Base-by-base conservation (phyloP, 2,888 invertebrate species). In the Synergus gifuensis region DNA sequence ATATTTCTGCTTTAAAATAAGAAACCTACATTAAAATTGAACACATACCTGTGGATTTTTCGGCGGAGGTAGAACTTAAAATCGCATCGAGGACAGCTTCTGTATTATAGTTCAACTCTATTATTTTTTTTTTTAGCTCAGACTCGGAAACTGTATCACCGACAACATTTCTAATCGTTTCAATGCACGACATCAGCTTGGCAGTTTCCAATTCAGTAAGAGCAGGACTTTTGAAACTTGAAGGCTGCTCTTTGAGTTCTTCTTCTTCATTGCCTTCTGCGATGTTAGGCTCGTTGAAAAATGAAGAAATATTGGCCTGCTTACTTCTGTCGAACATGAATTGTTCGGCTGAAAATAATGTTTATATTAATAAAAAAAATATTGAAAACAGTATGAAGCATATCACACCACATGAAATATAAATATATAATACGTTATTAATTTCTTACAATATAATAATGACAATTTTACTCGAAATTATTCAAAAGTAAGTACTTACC, bases 281-380 rank as follows among this genome's bases (percentile, higher is more conserved):
- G 77, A 95, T 96, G 86, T 96, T 94, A 81, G 94, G 95, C 82
- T 96, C 95, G 76, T 93, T 92, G 82, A 98, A 93, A 90, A 96
- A 98, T 14, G 95, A 94, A 16, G 96, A 95, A 90, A 98, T 95
- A 85, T 95, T 96, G 82, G 95, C 95, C 87, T 95, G 95, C 78
- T 95, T 94, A 83, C 95, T 95, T 66, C 98, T 94, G 90, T 98
- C 97, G 90, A 95, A 98, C 89, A 98, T 94, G 93, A 97, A 98
- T 89, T 97, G 96, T 81, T 95, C 94, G 60, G 95, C 94, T 92
- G 82, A 5, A 88, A 87, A 58, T 40, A 64, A 60, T 78, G 44
- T 73, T 11, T 63, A 64, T 76, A 49, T 40, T 63, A 44, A 49
- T 63, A 40, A n/a, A 49, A 49, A 16, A 40, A 44, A n/a, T 60